Conservation (phyloP, 2,797 vertebrate genomes). For the Anguilla pacifica region DNA sequence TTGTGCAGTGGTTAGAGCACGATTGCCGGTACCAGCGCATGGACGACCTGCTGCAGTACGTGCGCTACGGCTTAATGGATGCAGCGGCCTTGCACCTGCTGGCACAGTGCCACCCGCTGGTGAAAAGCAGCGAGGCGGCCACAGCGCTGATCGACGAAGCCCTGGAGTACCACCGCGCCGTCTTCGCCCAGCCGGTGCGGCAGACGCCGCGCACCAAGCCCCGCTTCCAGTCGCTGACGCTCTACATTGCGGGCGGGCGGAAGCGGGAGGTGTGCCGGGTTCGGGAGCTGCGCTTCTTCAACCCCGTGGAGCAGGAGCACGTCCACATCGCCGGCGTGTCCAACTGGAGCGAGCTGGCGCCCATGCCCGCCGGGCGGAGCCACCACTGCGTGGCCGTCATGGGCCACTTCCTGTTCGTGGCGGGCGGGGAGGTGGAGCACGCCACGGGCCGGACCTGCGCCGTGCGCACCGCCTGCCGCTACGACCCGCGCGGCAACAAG, state of each 20-base stretch:
- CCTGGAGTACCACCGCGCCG: conserved; percentile 86
- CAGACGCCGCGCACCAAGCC: conserved; percentile 88
- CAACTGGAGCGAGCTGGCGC: conserved; percentile 91
- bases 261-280: conserved; percentile 92
- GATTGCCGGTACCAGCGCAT: conserved; percentile 89
- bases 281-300: conserved; percentile 89
- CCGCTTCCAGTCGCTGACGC: conserved; percentile 88
- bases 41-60: conserved; percentile 88
- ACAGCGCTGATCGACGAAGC: conserved; percentile 88
- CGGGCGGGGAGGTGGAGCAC: conserved; percentile 91
- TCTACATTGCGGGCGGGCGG: conserved; percentile 89
- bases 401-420: conserved; percentile 94
- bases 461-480: conserved; percentile 88
- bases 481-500: conserved; percentile 85
- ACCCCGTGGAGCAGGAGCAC: conserved; percentile 83
- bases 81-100: conserved; percentile 83
- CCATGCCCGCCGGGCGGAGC: conserved; percentile 90
- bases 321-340: conserved; percentile 82
- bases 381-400: conserved; percentile 93
- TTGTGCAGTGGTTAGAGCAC: conserved; percentile 91
- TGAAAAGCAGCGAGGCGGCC: conserved; percentile 81
- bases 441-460: conserved; percentile 86
- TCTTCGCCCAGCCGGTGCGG: conserved; percentile 90
- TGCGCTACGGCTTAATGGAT: conserved; percentile 95
- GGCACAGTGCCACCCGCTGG: conserved; percentile 80